Percentiles rank a stretch among this genome's conserved stretches.
Conservation (phyloP, 1,140 invertebrate species). For the Calephelis nemesis region DNA sequence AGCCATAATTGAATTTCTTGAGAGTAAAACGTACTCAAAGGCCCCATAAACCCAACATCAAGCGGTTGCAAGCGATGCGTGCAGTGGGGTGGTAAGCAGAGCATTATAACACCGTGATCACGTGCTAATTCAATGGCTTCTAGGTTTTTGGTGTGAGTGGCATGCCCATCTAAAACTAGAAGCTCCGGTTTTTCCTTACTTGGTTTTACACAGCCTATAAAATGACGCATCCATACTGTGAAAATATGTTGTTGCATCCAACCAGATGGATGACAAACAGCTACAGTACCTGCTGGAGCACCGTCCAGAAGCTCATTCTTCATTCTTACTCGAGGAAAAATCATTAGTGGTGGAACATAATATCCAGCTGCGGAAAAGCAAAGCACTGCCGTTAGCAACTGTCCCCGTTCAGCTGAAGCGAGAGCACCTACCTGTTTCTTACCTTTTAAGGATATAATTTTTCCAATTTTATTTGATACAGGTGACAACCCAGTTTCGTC, state of each 20-base stretch:
- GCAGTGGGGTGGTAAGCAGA: constrained; percentile 20
- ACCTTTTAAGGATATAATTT: no score
- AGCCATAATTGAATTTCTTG: not conserved
- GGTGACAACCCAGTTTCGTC: no score
- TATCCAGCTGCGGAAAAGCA: constrained; percentile 3
- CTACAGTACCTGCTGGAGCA: constrained; percentile 16
- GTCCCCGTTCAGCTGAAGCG: no score
- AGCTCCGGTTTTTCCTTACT: constrained; percentile 7
- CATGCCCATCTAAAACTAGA: constrained; percentile 23
- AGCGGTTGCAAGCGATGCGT: constrained; percentile 22
- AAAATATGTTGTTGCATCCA: constrained; percentile 20
- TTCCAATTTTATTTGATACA: no score
- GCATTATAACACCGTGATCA: constrained; percentile 17
- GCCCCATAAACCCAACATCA: constrained; percentile 14
- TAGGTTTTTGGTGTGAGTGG: constrained; percentile 18
- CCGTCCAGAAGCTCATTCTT: constrained; percentile 15
- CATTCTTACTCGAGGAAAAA: constrained; percentile 12
- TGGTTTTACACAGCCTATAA: constrained; percentile 10
- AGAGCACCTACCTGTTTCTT: no score
- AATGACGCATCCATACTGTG: constrained; percentile 20
- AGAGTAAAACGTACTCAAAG: not conserved
- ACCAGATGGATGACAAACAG: constrained; percentile 16
- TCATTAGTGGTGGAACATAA: constrained; percentile 16
- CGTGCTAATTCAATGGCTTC: constrained; percentile 19
- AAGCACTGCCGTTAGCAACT: no score